A percentile compares a stretch with the other conserved stretches of the same genome.
Evolutionary conservation across 2,888 invertebrate genomes (phyloP).

Genomic region (Eupeodes luniger): DNA sequence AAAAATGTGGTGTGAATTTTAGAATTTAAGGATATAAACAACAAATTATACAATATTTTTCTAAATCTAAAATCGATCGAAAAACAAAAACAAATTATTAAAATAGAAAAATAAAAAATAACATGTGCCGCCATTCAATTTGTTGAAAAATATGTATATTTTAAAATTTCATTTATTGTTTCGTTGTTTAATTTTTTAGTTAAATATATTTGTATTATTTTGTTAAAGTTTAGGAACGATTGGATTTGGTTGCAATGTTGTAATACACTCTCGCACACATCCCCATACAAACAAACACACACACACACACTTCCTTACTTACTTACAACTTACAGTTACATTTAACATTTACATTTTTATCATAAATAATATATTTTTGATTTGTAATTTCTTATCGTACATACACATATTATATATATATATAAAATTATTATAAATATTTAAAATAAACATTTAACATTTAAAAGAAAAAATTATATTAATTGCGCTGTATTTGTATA

Average conservation of each 20-base stretch:
- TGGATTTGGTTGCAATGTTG: constrained; percentile 51
- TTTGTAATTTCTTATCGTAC: constrained; percentile 51
- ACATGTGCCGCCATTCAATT: constrained; percentile 34
- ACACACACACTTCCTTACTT: constrained; percentile 1
- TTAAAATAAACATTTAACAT: constrained; percentile 43
- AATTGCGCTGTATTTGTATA: constrained; percentile 69
- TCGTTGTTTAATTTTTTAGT: not conserved
- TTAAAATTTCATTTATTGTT: not conserved
- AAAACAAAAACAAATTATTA: not conserved
- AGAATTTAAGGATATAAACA: constrained; percentile 59
- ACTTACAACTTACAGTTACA: constrained; percentile 22
- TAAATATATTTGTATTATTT: not conserved
- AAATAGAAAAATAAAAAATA: constrained; percentile 13
- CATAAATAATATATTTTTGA: constrained; percentile 41
- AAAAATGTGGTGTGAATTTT: constrained; percentile 67
- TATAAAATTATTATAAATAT: constrained; percentile 26
- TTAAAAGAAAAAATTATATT: constrained; percentile 45
- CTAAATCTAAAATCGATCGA: constrained; percentile 45
- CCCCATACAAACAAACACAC: constrained; percentile 20
- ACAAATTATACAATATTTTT: constrained; percentile 66
- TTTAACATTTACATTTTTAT: not conserved
- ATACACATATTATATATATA: constrained; percentile 4
- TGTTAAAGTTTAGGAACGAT: constrained; percentile 26
- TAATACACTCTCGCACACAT: constrained; percentile 50
- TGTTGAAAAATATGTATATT: not conserved